phyloP scores from a whole-genome alignment of 2,888 invertebrate species.

The Strigamia maritima region DNA sequence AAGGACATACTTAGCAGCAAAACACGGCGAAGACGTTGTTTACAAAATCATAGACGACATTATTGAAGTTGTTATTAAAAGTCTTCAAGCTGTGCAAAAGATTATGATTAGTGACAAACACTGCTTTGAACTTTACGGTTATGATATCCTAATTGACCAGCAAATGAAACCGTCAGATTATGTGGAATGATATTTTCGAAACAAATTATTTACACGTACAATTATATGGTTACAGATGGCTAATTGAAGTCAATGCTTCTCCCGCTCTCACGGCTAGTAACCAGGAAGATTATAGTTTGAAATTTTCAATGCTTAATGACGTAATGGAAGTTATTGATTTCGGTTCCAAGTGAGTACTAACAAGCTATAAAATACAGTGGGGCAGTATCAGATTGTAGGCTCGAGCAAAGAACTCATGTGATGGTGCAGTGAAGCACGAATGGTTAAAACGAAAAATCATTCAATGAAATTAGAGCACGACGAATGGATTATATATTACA shows the following conservation, averaged over 20 bases:
- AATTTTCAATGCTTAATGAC: slow-evolving; percentile 60
- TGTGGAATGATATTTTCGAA: slow-evolving; percentile 43
- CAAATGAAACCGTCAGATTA: slow-evolving; percentile 56
- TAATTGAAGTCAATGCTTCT: slow-evolving; percentile 63
- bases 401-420: neutral
- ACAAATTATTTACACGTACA: neutral
- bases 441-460: neutral
- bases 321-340: slow-evolving; percentile 61
- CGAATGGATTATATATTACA: neutral
- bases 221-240: slow-evolving; percentile 53
- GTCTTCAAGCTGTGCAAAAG: slow-evolving; percentile 58
- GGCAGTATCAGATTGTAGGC: too few species aligned
- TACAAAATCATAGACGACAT: slow-evolving; percentile 56
- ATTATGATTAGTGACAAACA: slow-evolving; percentile 59
- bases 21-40: slow-evolving; percentile 58
- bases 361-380: too few species aligned
- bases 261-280: slow-evolving; percentile 62
- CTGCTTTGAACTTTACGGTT: slow-evolving; percentile 65
- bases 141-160: slow-evolving; percentile 61
- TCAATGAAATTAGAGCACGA: neutral
- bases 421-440: neutral
- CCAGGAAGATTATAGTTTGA: slow-evolving; percentile 60
- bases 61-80: slow-evolving; percentile 58
- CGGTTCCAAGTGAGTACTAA: slow-evolving; percentile 52
- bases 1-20: slow-evolving; percentile 58